phyloP scores from a whole-genome alignment of 2,113 vertebrate genomes.

The Dasyurus viverrinus region DNA sequence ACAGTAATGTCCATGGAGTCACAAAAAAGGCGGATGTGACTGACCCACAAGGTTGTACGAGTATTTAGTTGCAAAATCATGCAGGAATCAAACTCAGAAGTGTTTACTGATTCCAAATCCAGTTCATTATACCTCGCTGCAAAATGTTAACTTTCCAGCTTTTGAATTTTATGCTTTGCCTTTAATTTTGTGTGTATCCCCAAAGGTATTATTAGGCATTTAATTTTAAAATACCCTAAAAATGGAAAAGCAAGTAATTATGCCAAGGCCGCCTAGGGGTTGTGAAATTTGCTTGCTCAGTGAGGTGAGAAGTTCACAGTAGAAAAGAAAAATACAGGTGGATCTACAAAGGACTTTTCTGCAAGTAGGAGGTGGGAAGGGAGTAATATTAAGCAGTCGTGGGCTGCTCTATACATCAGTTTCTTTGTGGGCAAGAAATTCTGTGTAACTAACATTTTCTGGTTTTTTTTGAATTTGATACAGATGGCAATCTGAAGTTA shows the following conservation, averaged over 20 bases:
- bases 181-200: conserved; percentile 2
- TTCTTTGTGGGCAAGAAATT: conserved; percentile 24
- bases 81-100: not conserved
- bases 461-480: conserved; percentile 73
- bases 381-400: not conserved
- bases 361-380: conserved; percentile 18
- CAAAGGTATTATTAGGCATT: conserved; percentile 8
- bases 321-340: conserved; percentile 1
- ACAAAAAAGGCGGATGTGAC: not conserved
- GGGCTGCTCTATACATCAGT: conserved; percentile 10
- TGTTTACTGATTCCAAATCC: not conserved
- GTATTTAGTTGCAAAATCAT: not conserved
- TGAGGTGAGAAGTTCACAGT: conserved; percentile 31
- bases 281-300: conserved; percentile 33
- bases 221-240: conserved; percentile 31
- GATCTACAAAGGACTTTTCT: not conserved
- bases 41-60: not conserved
- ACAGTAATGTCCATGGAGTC: not conserved
- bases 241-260: conserved; percentile 25
- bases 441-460: conserved; percentile 58
- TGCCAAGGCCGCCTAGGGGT: conserved; percentile 1
- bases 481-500: conserved; percentile 77
- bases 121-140: not conserved
- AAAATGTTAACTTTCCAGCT: not conserved
- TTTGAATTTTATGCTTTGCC: conserved; percentile 4